Conservation (phyloP, 2,888 invertebrate species). For the Camptogramma bilineatum region DNA sequence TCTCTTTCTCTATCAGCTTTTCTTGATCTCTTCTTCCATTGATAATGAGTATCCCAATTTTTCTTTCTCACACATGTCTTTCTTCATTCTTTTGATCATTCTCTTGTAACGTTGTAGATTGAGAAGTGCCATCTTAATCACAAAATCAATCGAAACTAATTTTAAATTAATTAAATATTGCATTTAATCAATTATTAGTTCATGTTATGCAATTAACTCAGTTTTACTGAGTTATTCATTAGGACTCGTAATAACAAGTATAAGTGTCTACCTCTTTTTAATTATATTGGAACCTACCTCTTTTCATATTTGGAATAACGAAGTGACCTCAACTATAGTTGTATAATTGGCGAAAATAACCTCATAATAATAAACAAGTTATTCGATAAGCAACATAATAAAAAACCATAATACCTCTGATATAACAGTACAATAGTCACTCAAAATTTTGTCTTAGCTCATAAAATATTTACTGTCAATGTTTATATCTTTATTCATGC, state of each 20-base stretch:
- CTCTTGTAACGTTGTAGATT: neutral
- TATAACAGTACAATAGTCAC: slow-evolving; percentile 26
- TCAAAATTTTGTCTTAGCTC: slow-evolving; percentile 26
- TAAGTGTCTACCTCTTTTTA: slow-evolving; percentile 39
- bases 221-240: neutral
- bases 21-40: no score
- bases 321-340: slow-evolving; percentile 41
- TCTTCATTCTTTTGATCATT: neutral
- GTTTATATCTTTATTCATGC: neutral
- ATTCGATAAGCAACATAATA: slow-evolving; percentile 39
- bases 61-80: neutral
- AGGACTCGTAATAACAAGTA: neutral
- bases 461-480: slow-evolving; percentile 8
- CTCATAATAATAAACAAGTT: slow-evolving; percentile 34
- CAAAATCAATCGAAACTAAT: neutral
- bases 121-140: neutral
- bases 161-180: neutral
- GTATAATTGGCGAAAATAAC: slow-evolving; percentile 37
- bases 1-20: no score
- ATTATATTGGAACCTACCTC: slow-evolving; percentile 40
- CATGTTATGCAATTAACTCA: neutral
- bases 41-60: neutral
- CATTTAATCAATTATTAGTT: neutral
- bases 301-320: slow-evolving; percentile 34
- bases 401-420: slow-evolving; percentile 44